Base-by-base conservation (phyloP, 2,888 invertebrate genomes). In the Apantesis nais region DNA sequence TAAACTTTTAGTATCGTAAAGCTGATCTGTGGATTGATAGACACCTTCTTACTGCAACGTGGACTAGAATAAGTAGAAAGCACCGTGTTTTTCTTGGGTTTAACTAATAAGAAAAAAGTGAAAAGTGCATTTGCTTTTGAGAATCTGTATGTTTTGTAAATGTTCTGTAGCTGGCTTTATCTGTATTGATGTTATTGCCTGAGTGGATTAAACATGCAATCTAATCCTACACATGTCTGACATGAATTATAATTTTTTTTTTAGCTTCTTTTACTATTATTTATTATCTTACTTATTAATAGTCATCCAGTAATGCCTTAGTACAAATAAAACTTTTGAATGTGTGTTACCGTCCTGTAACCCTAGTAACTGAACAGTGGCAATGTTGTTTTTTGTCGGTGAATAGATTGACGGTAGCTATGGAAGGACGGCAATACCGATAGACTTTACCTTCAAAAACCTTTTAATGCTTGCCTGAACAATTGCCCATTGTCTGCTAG, bases 121-220 rank as follows among this genome's bases (percentile, higher is more conserved):
- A n/a, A n/a, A n/a, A n/a, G n/a, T n/a, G n/a, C n/a, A n/a, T n/a
- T n/a, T n/a, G n/a, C n/a, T 34, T 34, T 34, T 34, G 34, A n/a
- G 34, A 34, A 34, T 4, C 34, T 34, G 34, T 34, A 34, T 34
- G 34, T 12, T 55, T 58, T 7, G 16, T 29, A 29, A 58, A 25
- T 5, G 14, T 58, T 29, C 7, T 16, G 14, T 58, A 0, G 7
- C 29, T 7, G 29, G 29, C 58, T 29, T 14, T 52, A 67, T 8
- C 48, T 39, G 11, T 66, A 66, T 52, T 55, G 52, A 61, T 66
- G 63, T 63, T 66, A 34, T 31, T 37, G 31, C 52, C 19, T 39
- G 48, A 67, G 31, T 63, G 64, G 48, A 71, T 68, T 68, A 34
- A 34, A 25, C 19, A 37, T 14, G 55, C 12, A 19, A 25, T n/a